A percentile compares a stretch with the other conserved stretches of the same genome.
These are phyloP conservation scores for Saxidomus purpurata DNA, from an alignment of 1,140 invertebrate species.

Conservation along the genomic window DNA sequence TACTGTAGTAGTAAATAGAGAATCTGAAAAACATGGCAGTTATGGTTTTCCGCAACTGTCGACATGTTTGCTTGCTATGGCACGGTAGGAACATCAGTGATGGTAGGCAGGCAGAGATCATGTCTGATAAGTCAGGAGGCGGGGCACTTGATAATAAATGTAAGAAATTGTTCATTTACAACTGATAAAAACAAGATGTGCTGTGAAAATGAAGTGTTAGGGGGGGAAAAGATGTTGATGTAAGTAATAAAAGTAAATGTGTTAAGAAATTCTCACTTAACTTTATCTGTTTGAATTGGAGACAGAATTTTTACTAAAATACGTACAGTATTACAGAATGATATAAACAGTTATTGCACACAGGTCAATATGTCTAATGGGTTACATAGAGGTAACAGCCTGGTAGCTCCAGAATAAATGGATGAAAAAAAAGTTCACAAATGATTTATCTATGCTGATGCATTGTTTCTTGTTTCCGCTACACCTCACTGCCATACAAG, in stretches of 20 bases:
- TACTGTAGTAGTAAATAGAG: background rate
- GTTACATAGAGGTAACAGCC: too few relatives aligned
- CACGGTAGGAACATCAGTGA: background rate
- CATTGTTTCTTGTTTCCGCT: background rate
- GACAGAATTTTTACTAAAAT: too few relatives aligned
- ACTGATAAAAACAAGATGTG: background rate
- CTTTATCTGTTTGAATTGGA: too few relatives aligned
- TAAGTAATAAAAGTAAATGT: too few relatives aligned
- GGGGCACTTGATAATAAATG: background rate
- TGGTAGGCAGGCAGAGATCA: background rate
- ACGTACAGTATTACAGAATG: too few relatives aligned
- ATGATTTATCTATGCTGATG: slow-evolving; percentile 22
- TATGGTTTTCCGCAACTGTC: slow-evolving; percentile 1
- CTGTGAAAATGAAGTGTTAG: background rate
- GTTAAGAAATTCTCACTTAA: too few relatives aligned
- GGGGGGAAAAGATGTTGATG: too few relatives aligned
- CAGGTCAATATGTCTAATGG: too few relatives aligned
- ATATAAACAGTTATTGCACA: too few relatives aligned
- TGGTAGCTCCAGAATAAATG: too few relatives aligned
- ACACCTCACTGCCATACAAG: background rate
- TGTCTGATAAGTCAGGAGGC: background rate
- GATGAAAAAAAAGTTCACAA: background rate
- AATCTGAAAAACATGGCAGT: slow-evolving; percentile 23
- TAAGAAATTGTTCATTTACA: background rate
- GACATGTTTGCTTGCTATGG: too few relatives aligned